Percentiles rank a stretch among this genome's conserved stretches.
Conservation (phyloP, 2,888 invertebrate species). For the Lapara coniferarum region DNA sequence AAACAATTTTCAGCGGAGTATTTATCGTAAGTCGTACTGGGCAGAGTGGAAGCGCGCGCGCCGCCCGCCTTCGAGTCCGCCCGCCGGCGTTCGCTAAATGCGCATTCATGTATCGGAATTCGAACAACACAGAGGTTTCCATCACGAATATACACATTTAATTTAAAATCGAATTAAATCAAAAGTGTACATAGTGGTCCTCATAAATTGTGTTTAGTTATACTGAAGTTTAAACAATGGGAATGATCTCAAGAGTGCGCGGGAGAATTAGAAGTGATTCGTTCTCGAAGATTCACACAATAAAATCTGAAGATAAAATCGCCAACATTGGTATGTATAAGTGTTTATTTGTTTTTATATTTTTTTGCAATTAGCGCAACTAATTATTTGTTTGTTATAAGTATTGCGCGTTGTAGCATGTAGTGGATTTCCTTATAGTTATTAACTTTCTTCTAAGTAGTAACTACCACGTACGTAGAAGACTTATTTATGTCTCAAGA, state of each 20-base stretch:
- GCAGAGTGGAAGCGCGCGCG: conserved; percentile 47
- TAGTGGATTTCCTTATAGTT: not conserved
- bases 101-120: conserved; percentile 72
- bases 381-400: not conserved
- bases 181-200: conserved; percentile 6
- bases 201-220: conserved; percentile 34
- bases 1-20: not conserved
- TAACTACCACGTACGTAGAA: not conserved
- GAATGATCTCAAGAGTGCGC: conserved; percentile 88
- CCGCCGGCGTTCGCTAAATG: conserved; percentile 48
- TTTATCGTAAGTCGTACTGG: not conserved
- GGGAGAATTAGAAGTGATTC: conserved; percentile 86
- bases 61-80: conserved; percentile 60
- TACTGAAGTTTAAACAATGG: conserved; percentile 71
- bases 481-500: not conserved
- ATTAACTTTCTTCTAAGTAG: too few relatives aligned
- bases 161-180: conserved; percentile 8
- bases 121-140: conserved; percentile 49
- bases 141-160: conserved; percentile 23
- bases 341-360: conserved; percentile 1
- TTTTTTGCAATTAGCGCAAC: not conserved
- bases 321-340: conserved; percentile 85
- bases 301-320: conserved; percentile 86
- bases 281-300: conserved; percentile 84
- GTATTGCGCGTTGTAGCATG: not conserved